Evolutionary conservation across 2,797 vertebrate species (phyloP), one percentile per base, ranked within the genome.

Genomic region (Cuculus canorus): DNA sequence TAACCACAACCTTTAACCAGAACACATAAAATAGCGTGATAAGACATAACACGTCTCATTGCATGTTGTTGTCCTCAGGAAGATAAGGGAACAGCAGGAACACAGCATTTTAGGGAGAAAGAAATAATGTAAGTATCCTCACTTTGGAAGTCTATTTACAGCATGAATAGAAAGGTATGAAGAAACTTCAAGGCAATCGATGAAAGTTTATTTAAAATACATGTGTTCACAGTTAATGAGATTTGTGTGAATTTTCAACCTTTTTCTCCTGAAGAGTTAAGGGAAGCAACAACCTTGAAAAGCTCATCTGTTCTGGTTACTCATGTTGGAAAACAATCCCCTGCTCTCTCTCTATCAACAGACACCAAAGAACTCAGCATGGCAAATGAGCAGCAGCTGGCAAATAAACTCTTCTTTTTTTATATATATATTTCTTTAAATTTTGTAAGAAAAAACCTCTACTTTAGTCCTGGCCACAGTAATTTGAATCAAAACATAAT

Each of bases 291-390:
- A 96, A 91, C 96, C 96, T 97, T 97, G 96, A 97, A 97, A 97
- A 96, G 48, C 90, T 97, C 95, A 97, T 96, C 96, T 98, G 96
- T 96, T 96, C 69, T 92, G 94, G 80, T 96, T 96, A 65, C 86
- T 93, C 77, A 43, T 61, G 85, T 83, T 17, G 53, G 76, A 96
- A 97, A 96, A 94, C 71, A 93, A 92, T 76, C 71, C 41, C 43
- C 47, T 86, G 71, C 65, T 81, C 82, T 75, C 30, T 78, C 53
- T 75, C 5, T 91, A 87, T 94, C 91, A 93, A 90, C 52, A 59
- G 25, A 27, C 3, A 1, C 53, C 86, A 88, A 50, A 93, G 57
- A 96, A 88, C 41, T 94, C 52, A 87, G 68, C 75, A 53, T 52
- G 71, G 66, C 71, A 93, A 96, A 95, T n/a, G 64, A 48, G 57